Conservation (phyloP, 2,888 invertebrate species). For the Acleris emargana region DNA sequence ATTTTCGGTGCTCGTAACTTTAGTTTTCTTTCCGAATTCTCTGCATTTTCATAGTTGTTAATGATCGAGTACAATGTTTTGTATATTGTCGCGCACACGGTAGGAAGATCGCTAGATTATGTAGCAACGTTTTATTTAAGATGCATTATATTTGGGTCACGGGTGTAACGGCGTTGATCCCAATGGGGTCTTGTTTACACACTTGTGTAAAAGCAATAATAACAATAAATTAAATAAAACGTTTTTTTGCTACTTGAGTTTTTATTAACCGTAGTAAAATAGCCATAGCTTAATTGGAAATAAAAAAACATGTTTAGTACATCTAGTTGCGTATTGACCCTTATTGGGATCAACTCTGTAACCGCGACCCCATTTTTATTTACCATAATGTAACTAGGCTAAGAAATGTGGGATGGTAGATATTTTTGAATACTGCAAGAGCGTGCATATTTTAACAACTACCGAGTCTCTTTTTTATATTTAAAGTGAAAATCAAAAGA, state of each 20-base stretch:
- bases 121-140: constrained; percentile 41
- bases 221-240: too few species aligned
- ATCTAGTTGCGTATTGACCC: neutral
- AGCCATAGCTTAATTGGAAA: too few species aligned
- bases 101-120: constrained; percentile 51
- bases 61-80: constrained; percentile 40
- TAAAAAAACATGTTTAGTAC: neutral
- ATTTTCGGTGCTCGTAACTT: constrained; percentile 59
- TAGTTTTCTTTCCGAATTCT: constrained; percentile 47
- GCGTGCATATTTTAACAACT: constrained; percentile 49
- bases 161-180: neutral
- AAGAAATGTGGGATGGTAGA: constrained; percentile 57
- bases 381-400: constrained; percentile 56
- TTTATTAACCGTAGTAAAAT: too few species aligned
- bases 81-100: constrained; percentile 48
- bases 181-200: too few species aligned
- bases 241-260: too few species aligned
- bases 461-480: constrained; percentile 26
- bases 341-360: constrained; percentile 41
- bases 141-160: constrained; percentile 37
- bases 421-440: constrained; percentile 51
- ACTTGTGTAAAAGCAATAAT: too few species aligned
- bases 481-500: constrained; percentile 17
- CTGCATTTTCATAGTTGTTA: constrained; percentile 45
- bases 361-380: constrained; percentile 42